Evolutionary conservation across 2,113 vertebrate species (phyloP).

Genomic region (Parus major): DNA sequence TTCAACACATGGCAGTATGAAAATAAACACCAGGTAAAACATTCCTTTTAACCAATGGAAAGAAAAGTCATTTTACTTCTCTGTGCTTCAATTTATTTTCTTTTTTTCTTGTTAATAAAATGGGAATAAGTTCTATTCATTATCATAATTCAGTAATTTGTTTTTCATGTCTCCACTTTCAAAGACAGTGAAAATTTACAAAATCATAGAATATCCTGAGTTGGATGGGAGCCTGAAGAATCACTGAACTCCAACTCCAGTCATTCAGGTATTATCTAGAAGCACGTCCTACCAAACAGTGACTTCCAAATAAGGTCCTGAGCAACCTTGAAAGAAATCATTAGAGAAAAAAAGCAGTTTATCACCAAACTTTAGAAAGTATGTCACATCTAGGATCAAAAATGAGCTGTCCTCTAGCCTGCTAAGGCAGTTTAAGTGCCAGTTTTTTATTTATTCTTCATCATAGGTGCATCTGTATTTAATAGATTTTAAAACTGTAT

Average conservation of each 20-base stretch:
- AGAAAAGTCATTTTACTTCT: background rate
- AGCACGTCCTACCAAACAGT: background rate
- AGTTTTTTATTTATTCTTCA: background rate
- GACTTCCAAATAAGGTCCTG: background rate
- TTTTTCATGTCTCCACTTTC: background rate
- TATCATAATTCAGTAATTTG: background rate
- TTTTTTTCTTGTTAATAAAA: background rate
- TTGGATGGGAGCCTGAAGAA: background rate
- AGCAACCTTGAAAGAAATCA: background rate
- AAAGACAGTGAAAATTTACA: background rate
- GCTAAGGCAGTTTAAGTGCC: background rate
- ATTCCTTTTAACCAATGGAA: background rate
- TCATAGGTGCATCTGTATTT: background rate
- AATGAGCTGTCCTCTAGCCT: background rate
- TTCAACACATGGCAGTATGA: background rate
- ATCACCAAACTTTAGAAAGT: background rate
- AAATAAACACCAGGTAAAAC: background rate
- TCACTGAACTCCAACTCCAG: background rate
- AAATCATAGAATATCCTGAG: background rate
- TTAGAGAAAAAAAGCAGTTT: background rate
- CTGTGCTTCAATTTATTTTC: background rate
- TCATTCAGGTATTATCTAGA: background rate
- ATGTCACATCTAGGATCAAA: background rate
- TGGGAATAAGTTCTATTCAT: background rate
- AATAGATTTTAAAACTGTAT: background rate